Evolutionary conservation across 2,888 invertebrate species (phyloP), one percentile per base, ranked within the genome.

Genomic region (Standfussiana lucernea): DNA sequence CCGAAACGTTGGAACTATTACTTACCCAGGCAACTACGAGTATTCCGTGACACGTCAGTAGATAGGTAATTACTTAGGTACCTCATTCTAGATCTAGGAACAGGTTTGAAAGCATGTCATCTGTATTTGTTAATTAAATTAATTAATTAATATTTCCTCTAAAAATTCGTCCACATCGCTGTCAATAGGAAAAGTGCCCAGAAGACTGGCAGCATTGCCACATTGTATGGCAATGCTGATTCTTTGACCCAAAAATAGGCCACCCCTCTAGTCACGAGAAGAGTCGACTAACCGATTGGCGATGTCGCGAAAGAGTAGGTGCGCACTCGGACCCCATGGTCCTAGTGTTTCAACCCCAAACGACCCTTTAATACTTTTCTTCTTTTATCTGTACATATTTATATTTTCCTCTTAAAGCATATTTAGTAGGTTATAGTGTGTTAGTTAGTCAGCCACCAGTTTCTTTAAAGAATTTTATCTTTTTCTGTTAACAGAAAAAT

Each of bases 71-170:
- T 74, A 66, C 11, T 45, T 59, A 69, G 40, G 5, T 64, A 66
- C 45, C 53, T 28, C 15, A 15, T 40, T 10, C 40, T 11, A 53
- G 56, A 32, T 75, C 75, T 32, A 64, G 40, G 21, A 68, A 50
- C 47, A 35, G 28, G 56, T 75, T 62, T 50, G 5, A 72, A 62
- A n/a, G 32, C 45, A 45, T 61, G 21, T 77, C 85, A 77, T 62
- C 85, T 73, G 70, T 68, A 82, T 77, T 65, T 62, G 21, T 47
- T 86, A 78, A 82, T 83, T 78, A 78, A 77, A 65, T 72, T 85
- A 77, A 65, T 72, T 85, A 77, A 82, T 78, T 77, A 56, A n/a
- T 61, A 56, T 68, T 64, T 77, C 67, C n/a, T n/a, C 50, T 11
- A n/a, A n/a, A n/a, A n/a, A 47, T 47, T 47, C 24, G 47, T 47